A percentile compares a stretch with the other conserved stretches of the same genome.
These are phyloP conservation scores for Ichneumon xanthorius DNA, from an alignment of 2,888 invertebrate genomes.

Conservation along the genomic window DNA sequence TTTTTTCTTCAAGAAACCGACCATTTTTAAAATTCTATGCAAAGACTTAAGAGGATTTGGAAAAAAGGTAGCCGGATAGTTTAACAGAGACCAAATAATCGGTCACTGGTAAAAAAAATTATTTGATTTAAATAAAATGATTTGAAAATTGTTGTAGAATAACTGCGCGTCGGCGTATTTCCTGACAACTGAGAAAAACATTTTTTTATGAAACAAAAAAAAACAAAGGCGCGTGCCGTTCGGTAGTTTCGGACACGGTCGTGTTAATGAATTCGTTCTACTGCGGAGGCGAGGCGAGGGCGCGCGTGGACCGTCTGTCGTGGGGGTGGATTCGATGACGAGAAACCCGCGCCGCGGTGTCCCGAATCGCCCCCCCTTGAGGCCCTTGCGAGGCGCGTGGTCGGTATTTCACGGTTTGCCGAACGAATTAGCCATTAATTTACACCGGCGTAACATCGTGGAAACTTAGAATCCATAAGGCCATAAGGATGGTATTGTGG, in stretches of 20 bases:
- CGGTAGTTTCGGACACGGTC: slow-evolving; percentile 72
- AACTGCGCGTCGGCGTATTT: neutral
- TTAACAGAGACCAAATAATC: neutral
- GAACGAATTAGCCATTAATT: slow-evolving; percentile 81
- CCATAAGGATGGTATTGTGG: slow-evolving; percentile 27
- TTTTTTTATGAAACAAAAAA: neutral
- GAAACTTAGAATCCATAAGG: slow-evolving; percentile 14
- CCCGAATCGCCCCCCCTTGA: slow-evolving; percentile 19
- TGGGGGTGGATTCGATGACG: slow-evolving; percentile 65
- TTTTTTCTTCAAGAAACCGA: neutral
- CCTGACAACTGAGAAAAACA: neutral
- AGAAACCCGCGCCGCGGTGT: slow-evolving; percentile 28
- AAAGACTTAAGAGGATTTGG: no score
- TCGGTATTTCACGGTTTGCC: slow-evolving; percentile 81
- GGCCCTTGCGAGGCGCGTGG: slow-evolving; percentile 74
- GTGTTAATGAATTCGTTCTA: slow-evolving; percentile 79
- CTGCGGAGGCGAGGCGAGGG: slow-evolving; percentile 59
- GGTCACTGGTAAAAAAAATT: no score
- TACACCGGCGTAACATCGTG: slow-evolving; percentile 70
- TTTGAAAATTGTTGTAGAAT: neutral
- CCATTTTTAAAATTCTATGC: neutral
- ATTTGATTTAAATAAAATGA: no score
- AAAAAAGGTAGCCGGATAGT: no score
- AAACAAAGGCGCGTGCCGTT: slow-evolving; percentile 39
- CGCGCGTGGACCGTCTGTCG: slow-evolving; percentile 81